These are phyloP conservation scores for Cygnus atratus DNA, from an alignment of 2,113 vertebrate genomes.

Conservation along the genomic window DNA sequence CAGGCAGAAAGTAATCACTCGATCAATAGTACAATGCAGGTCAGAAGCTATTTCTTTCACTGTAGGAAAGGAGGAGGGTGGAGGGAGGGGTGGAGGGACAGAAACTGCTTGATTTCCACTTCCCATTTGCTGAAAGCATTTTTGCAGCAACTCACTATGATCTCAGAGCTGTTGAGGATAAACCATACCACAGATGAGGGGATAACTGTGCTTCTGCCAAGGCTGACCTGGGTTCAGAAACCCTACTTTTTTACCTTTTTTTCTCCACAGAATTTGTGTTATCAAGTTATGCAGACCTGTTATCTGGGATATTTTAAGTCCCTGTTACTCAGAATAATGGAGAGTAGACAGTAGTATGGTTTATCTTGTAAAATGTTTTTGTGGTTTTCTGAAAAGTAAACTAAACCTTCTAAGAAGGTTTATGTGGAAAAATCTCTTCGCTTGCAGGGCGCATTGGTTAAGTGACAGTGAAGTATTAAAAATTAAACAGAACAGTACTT, in stretches of 20 bases:
- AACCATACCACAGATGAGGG: neutral
- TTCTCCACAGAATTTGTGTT: neutral
- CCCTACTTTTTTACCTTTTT: neutral
- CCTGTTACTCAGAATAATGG: neutral
- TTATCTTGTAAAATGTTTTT: neutral
- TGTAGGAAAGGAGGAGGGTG: neutral
- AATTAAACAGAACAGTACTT: neutral
- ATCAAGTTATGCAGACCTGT: neutral
- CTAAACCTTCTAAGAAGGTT: neutral
- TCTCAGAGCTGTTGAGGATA: neutral
- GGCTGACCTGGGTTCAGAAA: neutral
- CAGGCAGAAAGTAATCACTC: slow-evolving; percentile 80
- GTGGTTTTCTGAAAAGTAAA: neutral
- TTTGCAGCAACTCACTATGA: neutral
- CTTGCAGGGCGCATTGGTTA: neutral
- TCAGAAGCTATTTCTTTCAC: slow-evolving; percentile 58
- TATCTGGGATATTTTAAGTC: neutral
- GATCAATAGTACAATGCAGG: slow-evolving; percentile 83
- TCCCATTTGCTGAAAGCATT: neutral
- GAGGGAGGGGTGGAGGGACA: neutral
- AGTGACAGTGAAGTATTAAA: neutral
- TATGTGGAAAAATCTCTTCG: neutral
- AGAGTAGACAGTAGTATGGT: neutral
- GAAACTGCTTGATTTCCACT: neutral
- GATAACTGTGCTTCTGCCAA: neutral